Conservation (phyloP, 2,113 vertebrate genomes). For the Prunella fulvescens region DNA sequence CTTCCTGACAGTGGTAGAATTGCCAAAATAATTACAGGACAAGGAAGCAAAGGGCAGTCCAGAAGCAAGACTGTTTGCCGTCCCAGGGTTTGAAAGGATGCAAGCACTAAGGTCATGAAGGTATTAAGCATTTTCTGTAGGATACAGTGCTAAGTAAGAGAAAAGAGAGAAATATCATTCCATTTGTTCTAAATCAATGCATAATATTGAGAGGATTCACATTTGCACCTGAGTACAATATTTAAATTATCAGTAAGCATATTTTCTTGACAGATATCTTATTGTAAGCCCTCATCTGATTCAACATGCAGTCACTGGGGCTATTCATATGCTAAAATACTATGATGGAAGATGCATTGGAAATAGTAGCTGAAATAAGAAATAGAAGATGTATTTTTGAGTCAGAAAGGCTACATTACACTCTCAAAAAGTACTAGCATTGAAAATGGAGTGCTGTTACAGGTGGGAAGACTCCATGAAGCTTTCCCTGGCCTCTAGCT, state of each 20-base stretch:
- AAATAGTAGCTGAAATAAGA: not conserved
- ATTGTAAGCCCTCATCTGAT: not conserved
- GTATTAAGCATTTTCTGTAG: not conserved
- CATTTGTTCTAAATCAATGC: not conserved
- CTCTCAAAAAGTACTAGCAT: not conserved
- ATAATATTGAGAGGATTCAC: not conserved
- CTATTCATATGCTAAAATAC: not conserved
- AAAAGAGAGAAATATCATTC: not conserved
- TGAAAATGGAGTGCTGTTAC: not conserved
- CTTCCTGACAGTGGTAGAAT: not conserved
- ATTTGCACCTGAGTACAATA: not conserved
- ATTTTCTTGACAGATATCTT: not conserved
- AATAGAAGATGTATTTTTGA: not conserved
- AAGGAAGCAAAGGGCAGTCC: not conserved
- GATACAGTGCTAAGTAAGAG: not conserved
- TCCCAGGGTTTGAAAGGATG: not conserved
- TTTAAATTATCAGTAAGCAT: not conserved
- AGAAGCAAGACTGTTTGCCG: not conserved
- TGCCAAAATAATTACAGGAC: not conserved
- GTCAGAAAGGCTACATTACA: not conserved
- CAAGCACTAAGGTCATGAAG: not conserved
- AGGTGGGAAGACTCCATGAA: not conserved
- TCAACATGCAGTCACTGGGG: not conserved
- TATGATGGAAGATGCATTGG: not conserved
- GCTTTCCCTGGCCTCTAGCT: not conserved